phyloP scores from a whole-genome alignment of 2,888 invertebrate genomes.

The Platynereis dumerilii region DNA sequence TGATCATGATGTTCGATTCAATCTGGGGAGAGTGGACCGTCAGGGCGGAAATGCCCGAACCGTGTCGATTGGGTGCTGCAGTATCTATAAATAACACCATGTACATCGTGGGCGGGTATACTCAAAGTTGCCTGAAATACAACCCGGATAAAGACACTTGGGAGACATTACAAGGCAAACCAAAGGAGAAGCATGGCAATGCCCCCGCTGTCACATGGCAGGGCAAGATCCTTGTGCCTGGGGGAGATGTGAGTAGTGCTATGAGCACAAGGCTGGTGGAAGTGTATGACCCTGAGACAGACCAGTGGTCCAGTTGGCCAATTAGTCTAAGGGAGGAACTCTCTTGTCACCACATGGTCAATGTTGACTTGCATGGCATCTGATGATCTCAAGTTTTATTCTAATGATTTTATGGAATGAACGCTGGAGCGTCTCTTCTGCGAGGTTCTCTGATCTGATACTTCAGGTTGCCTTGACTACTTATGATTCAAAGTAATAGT shows the following conservation, averaged over 20 bases:
- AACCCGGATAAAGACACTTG: conserved; percentile 27
- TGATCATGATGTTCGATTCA: conserved; percentile 22
- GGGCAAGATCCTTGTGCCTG: conserved; percentile 29
- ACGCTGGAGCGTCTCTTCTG: too few relatives aligned
- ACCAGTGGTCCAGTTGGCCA: conserved; percentile 32
- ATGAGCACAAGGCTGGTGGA: conserved; percentile 30
- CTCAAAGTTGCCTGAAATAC: conserved; percentile 25
- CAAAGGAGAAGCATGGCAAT: conserved; percentile 31
- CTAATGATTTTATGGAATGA: too few relatives aligned
- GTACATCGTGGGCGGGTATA: conserved; percentile 30
- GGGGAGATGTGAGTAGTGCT: conserved; percentile 26
- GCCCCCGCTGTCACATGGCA: conserved; percentile 33
- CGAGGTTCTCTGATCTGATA: too few relatives aligned
- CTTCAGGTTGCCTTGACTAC: too few relatives aligned
- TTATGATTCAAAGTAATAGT: too few relatives aligned
- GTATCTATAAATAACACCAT: conserved; percentile 27
- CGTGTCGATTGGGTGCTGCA: conserved; percentile 27
- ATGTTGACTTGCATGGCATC: conserved; percentile 28
- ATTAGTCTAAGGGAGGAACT: conserved; percentile 27
- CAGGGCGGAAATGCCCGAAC: conserved; percentile 27
- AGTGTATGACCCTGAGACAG: conserved; percentile 27
- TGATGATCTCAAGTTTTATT: conserved; percentile 7
- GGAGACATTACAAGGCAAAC: conserved; percentile 20
- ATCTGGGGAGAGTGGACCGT: conserved; percentile 28
- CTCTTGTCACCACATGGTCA: conserved; percentile 31